Percentiles rank a stretch among this genome's conserved stretches.
These are phyloP conservation scores for Lycopodina hypogea DNA, from an alignment of 37 sponge, comb jelly and placozoan species.

Conservation along the genomic window DNA sequence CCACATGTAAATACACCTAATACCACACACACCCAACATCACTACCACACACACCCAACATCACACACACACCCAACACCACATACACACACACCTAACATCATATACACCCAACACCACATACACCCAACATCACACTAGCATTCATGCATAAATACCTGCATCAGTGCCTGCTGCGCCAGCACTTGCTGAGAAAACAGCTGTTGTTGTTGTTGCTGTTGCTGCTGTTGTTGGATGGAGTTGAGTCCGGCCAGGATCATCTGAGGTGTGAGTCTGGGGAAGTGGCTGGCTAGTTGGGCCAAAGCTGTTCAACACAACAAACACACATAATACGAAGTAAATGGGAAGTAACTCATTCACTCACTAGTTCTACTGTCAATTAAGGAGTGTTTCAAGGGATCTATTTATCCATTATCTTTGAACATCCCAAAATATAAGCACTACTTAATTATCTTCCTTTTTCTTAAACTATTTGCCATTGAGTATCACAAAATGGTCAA, in stretches of 20 bases:
- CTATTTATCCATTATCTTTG: too few species aligned
- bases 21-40: too few species aligned
- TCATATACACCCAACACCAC: constrained; percentile 2
- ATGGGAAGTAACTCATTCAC: too few species aligned
- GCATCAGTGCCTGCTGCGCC: not conserved
- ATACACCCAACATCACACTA: constrained; percentile 10
- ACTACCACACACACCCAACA: constrained; percentile 4
- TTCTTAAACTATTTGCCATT: too few species aligned
- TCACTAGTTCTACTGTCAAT: too few species aligned
- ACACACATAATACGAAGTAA: not conserved
- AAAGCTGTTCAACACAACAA: not conserved
- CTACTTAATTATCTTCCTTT: too few species aligned
- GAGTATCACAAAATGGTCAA: too few species aligned
- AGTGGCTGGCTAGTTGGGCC: constrained; percentile 19
- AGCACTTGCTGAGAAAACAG: constrained; percentile 3
- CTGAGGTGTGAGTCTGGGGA: constrained; percentile 42
- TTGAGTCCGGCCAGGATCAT: constrained; percentile 34
- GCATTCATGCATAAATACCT: not conserved
- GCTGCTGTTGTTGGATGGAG: constrained; percentile 18
- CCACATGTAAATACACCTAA: too few species aligned
- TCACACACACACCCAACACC: too few species aligned
- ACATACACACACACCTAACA: not conserved
- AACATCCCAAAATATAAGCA: too few species aligned
- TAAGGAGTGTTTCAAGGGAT: too few species aligned
- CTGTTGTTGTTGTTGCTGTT: constrained; percentile 9